Evolutionary conservation across 2,888 invertebrate species (phyloP).

Genomic region (Ectobius pallidus): DNA sequence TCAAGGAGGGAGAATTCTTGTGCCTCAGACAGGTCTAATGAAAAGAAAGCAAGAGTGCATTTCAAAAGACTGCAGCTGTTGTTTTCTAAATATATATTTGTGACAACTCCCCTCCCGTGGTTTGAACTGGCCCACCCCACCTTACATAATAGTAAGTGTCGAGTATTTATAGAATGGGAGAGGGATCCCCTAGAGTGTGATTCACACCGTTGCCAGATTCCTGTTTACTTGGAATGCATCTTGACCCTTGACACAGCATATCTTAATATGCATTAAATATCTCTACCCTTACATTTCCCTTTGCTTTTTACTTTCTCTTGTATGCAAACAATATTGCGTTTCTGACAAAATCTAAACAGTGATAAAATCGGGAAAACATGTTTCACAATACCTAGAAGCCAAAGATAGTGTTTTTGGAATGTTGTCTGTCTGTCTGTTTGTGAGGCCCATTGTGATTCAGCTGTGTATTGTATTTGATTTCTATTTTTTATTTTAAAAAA

Average conservation of each 20-base stretch:
- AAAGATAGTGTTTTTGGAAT: no score
- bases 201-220: neutral
- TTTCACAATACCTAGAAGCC: no score
- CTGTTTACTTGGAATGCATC: neutral
- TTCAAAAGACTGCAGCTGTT: neutral
- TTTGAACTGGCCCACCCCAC: neutral
- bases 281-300: no score
- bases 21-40: neutral
- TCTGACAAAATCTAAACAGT: no score
- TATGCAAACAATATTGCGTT: no score
- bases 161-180: constrained; percentile 10
- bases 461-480: no score
- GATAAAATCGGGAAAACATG: no score
- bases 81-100: constrained; percentile 12
- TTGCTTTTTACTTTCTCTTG: no score
- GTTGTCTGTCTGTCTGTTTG: no score
- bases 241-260: neutral
- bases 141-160: neutral
- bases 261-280: no score
- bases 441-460: no score
- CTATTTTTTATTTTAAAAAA: no score
- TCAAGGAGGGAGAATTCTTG: neutral
- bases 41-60: neutral
- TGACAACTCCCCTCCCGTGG: neutral
- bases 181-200: constrained; percentile 9